phyloP scores from a whole-genome alignment of 1,140 invertebrate genomes.

The Dinoponera quadriceps region DNA sequence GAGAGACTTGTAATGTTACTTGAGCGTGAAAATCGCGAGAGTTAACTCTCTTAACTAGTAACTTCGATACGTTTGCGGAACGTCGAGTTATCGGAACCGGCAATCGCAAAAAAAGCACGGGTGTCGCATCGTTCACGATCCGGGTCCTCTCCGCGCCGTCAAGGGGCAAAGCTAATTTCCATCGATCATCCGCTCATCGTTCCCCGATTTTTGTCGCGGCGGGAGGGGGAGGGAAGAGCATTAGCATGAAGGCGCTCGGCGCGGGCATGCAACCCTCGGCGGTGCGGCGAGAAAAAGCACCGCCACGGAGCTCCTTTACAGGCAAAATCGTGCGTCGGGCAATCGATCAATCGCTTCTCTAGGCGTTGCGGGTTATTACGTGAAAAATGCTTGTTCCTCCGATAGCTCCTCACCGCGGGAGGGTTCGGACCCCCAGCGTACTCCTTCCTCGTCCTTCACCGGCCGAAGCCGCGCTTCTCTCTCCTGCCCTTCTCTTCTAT shows the following conservation, averaged over 20 bases:
- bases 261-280: background rate
- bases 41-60: too few species aligned
- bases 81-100: background rate
- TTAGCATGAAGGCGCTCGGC: slow-evolving; percentile 53
- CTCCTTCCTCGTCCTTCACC: slow-evolving; percentile 50
- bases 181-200: slow-evolving; percentile 57
- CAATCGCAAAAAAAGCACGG: background rate
- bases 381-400: slow-evolving; percentile 80
- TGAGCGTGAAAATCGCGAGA: too few species aligned
- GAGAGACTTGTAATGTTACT: too few species aligned
- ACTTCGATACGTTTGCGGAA: slow-evolving; percentile 3
- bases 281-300: slow-evolving; percentile 61
- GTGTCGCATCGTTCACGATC: slow-evolving; percentile 47
- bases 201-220: slow-evolving; percentile 32
- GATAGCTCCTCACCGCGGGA: slow-evolving; percentile 80
- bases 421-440: slow-evolving; percentile 78
- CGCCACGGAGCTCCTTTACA: slow-evolving; percentile 77
- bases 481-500: slow-evolving; percentile 45
- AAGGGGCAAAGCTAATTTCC: slow-evolving; percentile 58
- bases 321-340: slow-evolving; percentile 80
- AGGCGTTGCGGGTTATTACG: slow-evolving; percentile 83
- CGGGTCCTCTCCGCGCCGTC: slow-evolving; percentile 8
- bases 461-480: background rate
- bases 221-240: slow-evolving; percentile 23
- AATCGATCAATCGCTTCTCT: slow-evolving; percentile 82